phyloP scores from a whole-genome alignment of 1,140 invertebrate genomes.

The Penaeus indicus region DNA sequence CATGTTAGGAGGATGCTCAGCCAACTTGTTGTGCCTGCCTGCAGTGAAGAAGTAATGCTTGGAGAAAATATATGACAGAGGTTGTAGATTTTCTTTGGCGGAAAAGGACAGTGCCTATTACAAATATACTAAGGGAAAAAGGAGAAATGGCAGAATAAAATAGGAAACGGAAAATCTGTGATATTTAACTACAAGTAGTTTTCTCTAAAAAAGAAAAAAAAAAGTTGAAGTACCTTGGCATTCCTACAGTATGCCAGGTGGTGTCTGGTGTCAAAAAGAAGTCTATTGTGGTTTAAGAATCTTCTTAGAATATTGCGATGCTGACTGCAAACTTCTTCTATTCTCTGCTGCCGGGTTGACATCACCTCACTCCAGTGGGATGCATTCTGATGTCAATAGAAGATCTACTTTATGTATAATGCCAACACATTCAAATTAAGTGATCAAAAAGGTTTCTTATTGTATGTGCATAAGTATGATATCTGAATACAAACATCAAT shows the following conservation, averaged over 20 bases:
- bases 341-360: neutral
- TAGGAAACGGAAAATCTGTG: neutral
- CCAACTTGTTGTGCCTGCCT: slow-evolving; percentile 51
- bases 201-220: no score
- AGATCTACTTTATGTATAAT: no score
- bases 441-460: no score
- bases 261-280: slow-evolving; percentile 38
- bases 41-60: neutral
- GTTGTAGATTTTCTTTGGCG: no score
- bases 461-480: no score
- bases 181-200: neutral
- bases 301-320: neutral
- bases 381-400: no score
- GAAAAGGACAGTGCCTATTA: no score
- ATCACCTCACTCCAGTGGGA: slow-evolving; percentile 19
- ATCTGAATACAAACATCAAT: no score
- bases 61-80: no score
- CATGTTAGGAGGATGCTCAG: slow-evolving; percentile 1
- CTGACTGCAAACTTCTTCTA: neutral
- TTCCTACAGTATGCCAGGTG: slow-evolving; percentile 58
- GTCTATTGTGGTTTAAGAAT: slow-evolving; percentile 6
- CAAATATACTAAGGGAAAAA: no score
- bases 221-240: slow-evolving; percentile 38
- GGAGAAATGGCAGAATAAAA: no score
- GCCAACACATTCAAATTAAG: no score